Evolutionary conservation across 2,113 vertebrate genomes (phyloP).

Genomic region (Gallinago undulata): DNA sequence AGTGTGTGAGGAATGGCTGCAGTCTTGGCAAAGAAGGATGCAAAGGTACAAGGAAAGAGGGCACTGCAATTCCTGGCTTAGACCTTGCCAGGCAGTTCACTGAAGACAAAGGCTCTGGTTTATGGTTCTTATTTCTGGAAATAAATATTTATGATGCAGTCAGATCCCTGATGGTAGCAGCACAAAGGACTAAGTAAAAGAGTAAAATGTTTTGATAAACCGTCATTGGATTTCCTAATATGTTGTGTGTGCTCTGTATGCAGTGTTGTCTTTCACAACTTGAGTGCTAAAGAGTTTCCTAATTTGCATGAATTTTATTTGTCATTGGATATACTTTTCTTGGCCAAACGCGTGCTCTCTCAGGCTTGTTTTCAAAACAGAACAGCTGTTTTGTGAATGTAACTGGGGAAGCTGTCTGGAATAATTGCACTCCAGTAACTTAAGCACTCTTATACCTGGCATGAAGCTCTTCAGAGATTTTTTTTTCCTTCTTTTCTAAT

Average conservation of each 20-base stretch:
- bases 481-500: not conserved
- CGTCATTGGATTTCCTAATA: not conserved
- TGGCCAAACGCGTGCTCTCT: not conserved
- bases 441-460: not conserved
- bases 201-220: slow-evolving; percentile 1
- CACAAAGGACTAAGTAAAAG: not conserved
- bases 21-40: not conserved
- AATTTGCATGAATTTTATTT: slow-evolving; percentile 8
- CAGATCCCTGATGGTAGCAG: not conserved
- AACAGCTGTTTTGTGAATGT: slow-evolving; percentile 24
- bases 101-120: not conserved
- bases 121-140: not conserved
- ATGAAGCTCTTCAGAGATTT: not conserved
- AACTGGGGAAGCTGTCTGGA: not conserved
- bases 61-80: not conserved
- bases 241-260: fast-evolving
- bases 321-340: slow-evolving; percentile 41
- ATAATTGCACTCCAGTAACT: not conserved
- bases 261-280: not conserved
- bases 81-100: not conserved
- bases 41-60: not conserved
- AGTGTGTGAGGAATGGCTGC: not conserved
- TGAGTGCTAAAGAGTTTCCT: not conserved
- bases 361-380: slow-evolving; percentile 21
- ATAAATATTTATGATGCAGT: not conserved